Evolutionary conservation across 2,888 invertebrate species (phyloP), one percentile per base, ranked within the genome.

Genomic region (Iphiclides podalirius): DNA sequence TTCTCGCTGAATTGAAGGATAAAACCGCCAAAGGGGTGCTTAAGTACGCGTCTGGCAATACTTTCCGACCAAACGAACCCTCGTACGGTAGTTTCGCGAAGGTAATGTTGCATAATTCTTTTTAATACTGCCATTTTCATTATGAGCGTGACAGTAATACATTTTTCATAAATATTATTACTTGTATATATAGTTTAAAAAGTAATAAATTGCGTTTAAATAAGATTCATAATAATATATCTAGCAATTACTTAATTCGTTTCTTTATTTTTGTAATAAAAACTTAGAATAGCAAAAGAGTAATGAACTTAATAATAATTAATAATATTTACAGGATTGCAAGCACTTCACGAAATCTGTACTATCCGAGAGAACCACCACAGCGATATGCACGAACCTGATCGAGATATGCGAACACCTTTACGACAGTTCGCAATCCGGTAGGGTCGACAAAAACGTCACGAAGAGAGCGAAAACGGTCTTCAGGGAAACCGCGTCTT

Each of bases 31-130:
- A 70, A 41, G 72, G 39, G 59, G 75, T 79, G 36, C 60, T 65
- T n/a, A 84, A 89, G 47, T 87, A 91, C 45, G 81, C 85, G 1
- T 79, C 90, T 56, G 89, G 87, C 20, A 88, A 91, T 37, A 91
- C 91, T 4, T 90, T 89, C 40, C 84, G 92, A 44, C 91, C 92
- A 0, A 72, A 76, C 6, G 76, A 87, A 39, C 79, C 89, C 0
- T 68, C 85, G 0, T 93, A 91, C 60, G 71, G 74, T 34, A 78
- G 70, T 52, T 85, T 92, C 59, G 76, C 84, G 0, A 90, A 90
- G 82, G 92, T 92, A 75, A 74, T 35, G 20, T 20, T 20, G 20
- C 3, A 20, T 20, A 20, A 4, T 20, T 20, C 20, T 20, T 6
- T 20, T 20, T 6, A 20, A 20, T n/a, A 17, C 6, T 6, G 12